A percentile compares a stretch with the other conserved stretches of the same genome.
Evolutionary conservation across 2,797 vertebrate genomes (phyloP).

Genomic region (Hoplostethus mediterraneus): DNA sequence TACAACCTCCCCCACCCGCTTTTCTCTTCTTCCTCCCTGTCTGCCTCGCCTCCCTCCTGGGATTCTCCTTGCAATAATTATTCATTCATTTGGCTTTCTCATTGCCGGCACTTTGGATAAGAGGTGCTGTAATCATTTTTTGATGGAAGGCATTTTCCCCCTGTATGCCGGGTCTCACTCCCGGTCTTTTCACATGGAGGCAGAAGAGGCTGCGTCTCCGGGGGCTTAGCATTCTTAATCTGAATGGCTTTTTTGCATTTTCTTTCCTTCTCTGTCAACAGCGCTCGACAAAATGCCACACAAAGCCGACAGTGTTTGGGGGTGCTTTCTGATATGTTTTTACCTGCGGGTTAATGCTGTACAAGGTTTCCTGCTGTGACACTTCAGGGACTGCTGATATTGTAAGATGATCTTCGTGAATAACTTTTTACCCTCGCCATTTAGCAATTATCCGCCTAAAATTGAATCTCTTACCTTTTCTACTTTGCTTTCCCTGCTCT

Average conservation of each 20-base stretch:
- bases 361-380: conserved; percentile 1
- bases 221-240: conserved; percentile 69
- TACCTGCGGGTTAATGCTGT: conserved; percentile 17
- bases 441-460: conserved; percentile 13
- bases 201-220: conserved; percentile 57
- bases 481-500: neutral
- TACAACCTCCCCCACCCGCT: conserved; percentile 3
- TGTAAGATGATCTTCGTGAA: conserved; percentile 2
- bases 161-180: conserved; percentile 70
- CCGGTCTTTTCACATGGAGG: conserved; percentile 59
- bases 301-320: conserved; percentile 43
- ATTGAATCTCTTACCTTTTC: neutral
- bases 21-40: conserved; percentile 10
- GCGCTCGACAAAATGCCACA: conserved; percentile 41
- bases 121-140: conserved; percentile 68
- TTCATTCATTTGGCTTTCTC: conserved; percentile 64
- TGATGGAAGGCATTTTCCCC: conserved; percentile 65
- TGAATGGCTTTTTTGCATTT: conserved; percentile 63
- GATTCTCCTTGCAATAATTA: conserved; percentile 64
- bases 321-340: conserved; percentile 1
- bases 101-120: conserved; percentile 65
- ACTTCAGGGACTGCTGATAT: conserved; percentile 3
- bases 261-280: conserved; percentile 47
- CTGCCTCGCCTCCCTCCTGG: conserved; percentile 28
- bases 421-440: conserved; percentile 17